phyloP scores from a whole-genome alignment of 2,888 invertebrate genomes.

The Theristus sp. region DNA sequence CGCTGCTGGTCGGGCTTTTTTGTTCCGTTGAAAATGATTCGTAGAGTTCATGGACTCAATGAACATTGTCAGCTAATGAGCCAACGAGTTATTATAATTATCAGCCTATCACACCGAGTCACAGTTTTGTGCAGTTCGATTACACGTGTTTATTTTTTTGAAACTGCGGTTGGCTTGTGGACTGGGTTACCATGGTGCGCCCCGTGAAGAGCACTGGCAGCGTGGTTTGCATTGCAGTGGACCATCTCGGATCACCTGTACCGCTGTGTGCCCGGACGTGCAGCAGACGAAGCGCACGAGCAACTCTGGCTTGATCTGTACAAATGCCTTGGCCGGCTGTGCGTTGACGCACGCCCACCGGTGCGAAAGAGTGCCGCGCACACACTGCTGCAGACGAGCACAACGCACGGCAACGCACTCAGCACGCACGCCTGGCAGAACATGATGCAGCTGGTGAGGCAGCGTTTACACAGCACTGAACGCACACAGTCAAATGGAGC shows the following conservation, averaged over 20 bases:
- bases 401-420: constrained; percentile 75
- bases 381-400: constrained; percentile 88
- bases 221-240: constrained; percentile 65
- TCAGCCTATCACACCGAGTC: no score
- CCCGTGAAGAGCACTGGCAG: no score
- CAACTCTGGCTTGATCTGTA: constrained; percentile 28
- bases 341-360: constrained; percentile 82
- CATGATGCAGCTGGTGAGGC: constrained; percentile 63
- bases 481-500: neutral
- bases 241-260: constrained; percentile 93
- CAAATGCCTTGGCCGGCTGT: constrained; percentile 42
- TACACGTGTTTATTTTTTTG: no score
- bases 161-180: no score
- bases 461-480: neutral
- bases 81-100: no score
- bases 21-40: no score
- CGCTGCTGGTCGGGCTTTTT: constrained; percentile 65
- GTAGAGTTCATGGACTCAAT: no score
- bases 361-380: constrained; percentile 79
- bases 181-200: no score
- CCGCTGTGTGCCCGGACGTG: constrained; percentile 43
- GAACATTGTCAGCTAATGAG: no score
- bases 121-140: no score
- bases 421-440: constrained; percentile 78
- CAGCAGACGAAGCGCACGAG: constrained; percentile 27